A percentile compares a stretch with the other conserved stretches of the same genome.
These are phyloP conservation scores for Chionoecetes opilio DNA, from an alignment of 1,140 invertebrate genomes.

Conservation along the genomic window DNA sequence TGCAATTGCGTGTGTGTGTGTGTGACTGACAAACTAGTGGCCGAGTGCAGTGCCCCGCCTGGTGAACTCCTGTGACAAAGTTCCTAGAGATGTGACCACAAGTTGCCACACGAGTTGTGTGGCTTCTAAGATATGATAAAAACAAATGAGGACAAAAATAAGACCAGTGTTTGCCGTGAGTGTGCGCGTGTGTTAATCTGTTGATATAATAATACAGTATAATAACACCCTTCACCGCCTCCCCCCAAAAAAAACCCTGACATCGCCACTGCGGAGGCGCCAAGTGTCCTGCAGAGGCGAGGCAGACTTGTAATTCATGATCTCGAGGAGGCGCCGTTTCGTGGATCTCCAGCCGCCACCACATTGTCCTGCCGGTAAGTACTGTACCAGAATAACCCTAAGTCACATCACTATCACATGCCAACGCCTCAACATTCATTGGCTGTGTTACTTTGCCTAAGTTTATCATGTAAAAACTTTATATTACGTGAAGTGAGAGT, in stretches of 20 bases:
- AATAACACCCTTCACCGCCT: background rate
- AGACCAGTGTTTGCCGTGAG: slow-evolving; percentile 52
- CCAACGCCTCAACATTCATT: background rate
- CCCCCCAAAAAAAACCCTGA: background rate
- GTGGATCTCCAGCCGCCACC: background rate
- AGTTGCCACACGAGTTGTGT: slow-evolving; percentile 9
- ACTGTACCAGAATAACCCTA: too few relatives aligned
- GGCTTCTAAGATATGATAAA: background rate
- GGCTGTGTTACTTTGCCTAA: background rate
- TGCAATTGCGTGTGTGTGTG: slow-evolving; percentile 33
- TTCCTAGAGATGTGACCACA: slow-evolving; percentile 41
- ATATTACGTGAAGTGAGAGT: background rate
- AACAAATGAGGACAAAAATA: background rate
- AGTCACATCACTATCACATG: background rate
- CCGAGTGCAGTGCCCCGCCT: slow-evolving; percentile 34
- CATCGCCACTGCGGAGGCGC: slow-evolving; percentile 10
- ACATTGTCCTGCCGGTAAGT: slow-evolving; percentile 1
- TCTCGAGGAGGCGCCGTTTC: background rate
- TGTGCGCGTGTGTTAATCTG: slow-evolving; percentile 41
- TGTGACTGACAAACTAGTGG: background rate
- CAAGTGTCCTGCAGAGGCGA: background rate
- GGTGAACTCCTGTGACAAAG: slow-evolving; percentile 54
- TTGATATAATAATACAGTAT: background rate
- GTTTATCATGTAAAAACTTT: background rate
- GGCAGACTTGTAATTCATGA: slow-evolving; percentile 7